Conservation (phyloP, 2,113 vertebrate genomes). For the Serinus canaria region DNA sequence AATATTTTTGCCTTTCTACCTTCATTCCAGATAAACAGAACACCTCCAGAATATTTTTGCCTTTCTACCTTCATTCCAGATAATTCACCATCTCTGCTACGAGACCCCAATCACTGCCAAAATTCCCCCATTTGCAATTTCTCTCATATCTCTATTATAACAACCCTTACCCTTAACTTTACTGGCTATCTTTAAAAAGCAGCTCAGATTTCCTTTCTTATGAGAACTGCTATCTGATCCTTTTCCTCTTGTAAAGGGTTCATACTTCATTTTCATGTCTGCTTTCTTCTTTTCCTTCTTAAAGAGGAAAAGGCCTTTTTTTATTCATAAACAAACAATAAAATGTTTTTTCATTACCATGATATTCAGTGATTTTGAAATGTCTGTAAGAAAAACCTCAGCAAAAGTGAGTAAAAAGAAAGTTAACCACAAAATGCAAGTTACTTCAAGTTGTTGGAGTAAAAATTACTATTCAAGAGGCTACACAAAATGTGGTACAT, state of each 20-base stretch:
- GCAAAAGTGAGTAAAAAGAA: neutral
- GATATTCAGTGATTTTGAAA: neutral
- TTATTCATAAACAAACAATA: neutral
- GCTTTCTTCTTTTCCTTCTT: neutral
- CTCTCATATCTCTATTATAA: neutral
- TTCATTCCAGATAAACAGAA: conserved; percentile 2
- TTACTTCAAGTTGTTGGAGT: neutral
- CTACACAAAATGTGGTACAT: neutral
- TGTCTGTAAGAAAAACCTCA: neutral
- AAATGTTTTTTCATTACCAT: neutral
- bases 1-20: neutral
- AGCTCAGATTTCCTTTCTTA: conserved; percentile 38
- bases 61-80: neutral
- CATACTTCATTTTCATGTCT: neutral
- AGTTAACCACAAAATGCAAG: neutral
- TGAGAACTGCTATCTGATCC: conserved; percentile 18
- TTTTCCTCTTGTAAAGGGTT: conserved; percentile 15
- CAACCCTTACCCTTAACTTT: conserved; percentile 13
- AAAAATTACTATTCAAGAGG: neutral
- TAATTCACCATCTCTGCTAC: neutral
- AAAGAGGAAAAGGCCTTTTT: neutral
- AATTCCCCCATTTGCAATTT: neutral
- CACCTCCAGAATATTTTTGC: neutral
- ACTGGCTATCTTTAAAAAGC: conserved; percentile 27
- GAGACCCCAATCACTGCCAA: neutral